Percentiles rank a stretch among this genome's conserved stretches.
Conservation (phyloP, 2,113 vertebrate genomes). For the Channa maculata region DNA sequence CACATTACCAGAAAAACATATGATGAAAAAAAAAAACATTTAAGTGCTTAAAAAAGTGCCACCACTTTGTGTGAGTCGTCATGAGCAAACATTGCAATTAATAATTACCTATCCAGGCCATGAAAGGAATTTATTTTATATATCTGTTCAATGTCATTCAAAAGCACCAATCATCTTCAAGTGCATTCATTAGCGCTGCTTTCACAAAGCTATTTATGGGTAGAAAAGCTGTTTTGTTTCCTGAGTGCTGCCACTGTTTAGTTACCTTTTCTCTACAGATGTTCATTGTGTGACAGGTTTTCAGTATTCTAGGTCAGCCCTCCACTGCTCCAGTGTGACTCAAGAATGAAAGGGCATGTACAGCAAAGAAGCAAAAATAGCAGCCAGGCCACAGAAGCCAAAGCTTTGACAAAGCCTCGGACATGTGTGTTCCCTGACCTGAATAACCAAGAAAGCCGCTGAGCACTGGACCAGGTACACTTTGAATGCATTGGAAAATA, state of each 20-base stretch:
- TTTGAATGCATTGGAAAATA: slow-evolving; percentile 15
- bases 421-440: slow-evolving; percentile 72
- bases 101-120: slow-evolving; percentile 8
- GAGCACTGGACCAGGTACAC: slow-evolving; percentile 37
- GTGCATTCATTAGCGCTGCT: slow-evolving; percentile 28
- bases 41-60: slow-evolving; percentile 14
- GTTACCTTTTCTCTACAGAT: slow-evolving; percentile 54
- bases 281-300: slow-evolving; percentile 65
- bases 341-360: slow-evolving; percentile 77
- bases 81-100: slow-evolving; percentile 5
- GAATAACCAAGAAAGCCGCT: slow-evolving; percentile 67
- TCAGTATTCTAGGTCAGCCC: slow-evolving; percentile 78
- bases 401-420: slow-evolving; percentile 74
- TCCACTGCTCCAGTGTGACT: slow-evolving; percentile 70
- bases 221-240: slow-evolving; percentile 7
- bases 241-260: slow-evolving; percentile 18
- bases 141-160: slow-evolving; percentile 6
- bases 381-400: slow-evolving; percentile 67
- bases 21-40: neutral
- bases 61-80: slow-evolving; percentile 9
- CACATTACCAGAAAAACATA: neutral
- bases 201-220: slow-evolving; percentile 13
- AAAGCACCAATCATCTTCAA: slow-evolving; percentile 13
- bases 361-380: slow-evolving; percentile 75
- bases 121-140: neutral